These are phyloP conservation scores for Ictalurus punctatus DNA, from an alignment of 2,113 vertebrate genomes.

Conservation along the genomic window DNA sequence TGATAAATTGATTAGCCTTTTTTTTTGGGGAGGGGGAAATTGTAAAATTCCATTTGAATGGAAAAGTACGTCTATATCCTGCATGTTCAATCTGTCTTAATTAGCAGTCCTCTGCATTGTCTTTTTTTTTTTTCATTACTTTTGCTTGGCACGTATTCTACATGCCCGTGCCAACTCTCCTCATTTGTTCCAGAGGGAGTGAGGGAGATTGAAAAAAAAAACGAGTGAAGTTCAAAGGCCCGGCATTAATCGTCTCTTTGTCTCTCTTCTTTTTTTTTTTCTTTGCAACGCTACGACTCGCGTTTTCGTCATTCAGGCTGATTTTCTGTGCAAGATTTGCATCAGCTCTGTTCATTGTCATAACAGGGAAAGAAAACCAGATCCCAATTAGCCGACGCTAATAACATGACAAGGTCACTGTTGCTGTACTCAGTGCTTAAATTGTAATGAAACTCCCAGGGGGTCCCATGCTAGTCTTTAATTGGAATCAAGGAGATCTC, in stretches of 20 bases:
- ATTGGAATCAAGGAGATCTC: background rate
- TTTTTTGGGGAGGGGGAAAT: background rate
- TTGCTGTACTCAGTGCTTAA: background rate
- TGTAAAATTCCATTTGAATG: background rate
- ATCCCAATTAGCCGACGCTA: constrained; percentile 23
- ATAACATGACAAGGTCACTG: constrained; percentile 17
- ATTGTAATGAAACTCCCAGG: background rate
- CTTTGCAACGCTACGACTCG: background rate
- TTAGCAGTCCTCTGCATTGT: background rate
- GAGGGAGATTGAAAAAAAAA: background rate
- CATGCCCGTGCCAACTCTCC: background rate
- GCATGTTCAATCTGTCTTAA: background rate
- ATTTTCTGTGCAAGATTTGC: background rate
- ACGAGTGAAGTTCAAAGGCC: background rate
- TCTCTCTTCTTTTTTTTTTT: background rate
- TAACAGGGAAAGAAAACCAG: background rate
- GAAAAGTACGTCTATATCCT: background rate
- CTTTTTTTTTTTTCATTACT: background rate
- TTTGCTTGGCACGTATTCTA: background rate
- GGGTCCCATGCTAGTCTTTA: background rate
- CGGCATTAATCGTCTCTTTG: background rate
- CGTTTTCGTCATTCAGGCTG: background rate
- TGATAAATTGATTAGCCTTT: background rate
- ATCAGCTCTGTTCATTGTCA: constrained; percentile 1
- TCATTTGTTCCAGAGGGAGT: background rate